A percentile compares a stretch with the other conserved stretches of the same genome.
These are phyloP conservation scores for Andrena marginata DNA, from an alignment of 2,888 invertebrate species.

Conservation along the genomic window DNA sequence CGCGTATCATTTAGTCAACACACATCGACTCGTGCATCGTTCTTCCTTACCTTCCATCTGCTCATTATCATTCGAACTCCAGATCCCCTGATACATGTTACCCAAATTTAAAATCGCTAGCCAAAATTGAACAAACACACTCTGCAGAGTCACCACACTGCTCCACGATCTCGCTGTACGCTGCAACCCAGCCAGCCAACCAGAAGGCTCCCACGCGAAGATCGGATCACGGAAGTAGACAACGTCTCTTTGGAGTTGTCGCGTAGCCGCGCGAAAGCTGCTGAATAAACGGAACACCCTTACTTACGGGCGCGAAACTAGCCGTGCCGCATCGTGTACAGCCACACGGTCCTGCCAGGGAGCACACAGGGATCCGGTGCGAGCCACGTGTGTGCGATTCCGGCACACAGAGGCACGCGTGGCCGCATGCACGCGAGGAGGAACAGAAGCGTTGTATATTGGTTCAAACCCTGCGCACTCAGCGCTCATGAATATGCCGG, in stretches of 20 bases:
- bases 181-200: not conserved
- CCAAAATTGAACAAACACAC: not conserved
- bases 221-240: constrained; percentile 61
- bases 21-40: too few relatives aligned
- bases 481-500: constrained; percentile 82
- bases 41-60: too few relatives aligned
- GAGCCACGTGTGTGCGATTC: constrained; percentile 20
- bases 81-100: too few relatives aligned
- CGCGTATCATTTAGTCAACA: not conserved
- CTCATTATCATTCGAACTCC: too few relatives aligned
- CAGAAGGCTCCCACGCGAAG: constrained; percentile 48
- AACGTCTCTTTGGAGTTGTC: constrained; percentile 64
- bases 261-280: constrained; percentile 73
- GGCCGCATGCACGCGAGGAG: constrained; percentile 47
- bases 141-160: not conserved
- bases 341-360: constrained; percentile 1
- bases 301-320: constrained; percentile 70
- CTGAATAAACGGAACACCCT: constrained; percentile 75
- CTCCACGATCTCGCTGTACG: not conserved
- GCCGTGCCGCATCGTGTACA: constrained; percentile 53
- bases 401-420: constrained; percentile 57
- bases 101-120: too few relatives aligned
- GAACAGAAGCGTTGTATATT: constrained; percentile 76
- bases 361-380: constrained; percentile 1
- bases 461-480: constrained; percentile 82